Evolutionary conservation across 1,140 invertebrate genomes (phyloP).

Genomic region (Lucilia cuprina): DNA sequence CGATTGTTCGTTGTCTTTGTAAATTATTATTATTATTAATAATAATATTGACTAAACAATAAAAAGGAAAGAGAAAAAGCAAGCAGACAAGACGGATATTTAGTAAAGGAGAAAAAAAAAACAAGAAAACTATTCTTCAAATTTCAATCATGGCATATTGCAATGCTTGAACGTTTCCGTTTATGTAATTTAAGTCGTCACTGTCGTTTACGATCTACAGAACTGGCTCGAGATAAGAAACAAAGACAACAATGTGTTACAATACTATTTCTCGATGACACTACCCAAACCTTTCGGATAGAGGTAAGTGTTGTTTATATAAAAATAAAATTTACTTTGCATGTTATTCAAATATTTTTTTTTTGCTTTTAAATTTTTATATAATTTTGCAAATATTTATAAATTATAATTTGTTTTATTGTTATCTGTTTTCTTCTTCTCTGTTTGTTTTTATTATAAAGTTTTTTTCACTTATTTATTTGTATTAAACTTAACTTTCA

Average conservation of each 20-base stretch:
- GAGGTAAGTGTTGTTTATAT: conserved; percentile 72
- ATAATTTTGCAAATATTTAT: too few relatives aligned
- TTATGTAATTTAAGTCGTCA: conserved; percentile 86
- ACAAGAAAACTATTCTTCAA: not conserved
- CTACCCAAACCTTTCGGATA: conserved; percentile 91
- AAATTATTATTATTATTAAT: too few relatives aligned
- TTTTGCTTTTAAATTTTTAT: not conserved
- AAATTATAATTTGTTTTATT: too few relatives aligned
- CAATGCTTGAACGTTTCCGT: conserved; percentile 62
- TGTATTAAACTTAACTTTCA: not conserved
- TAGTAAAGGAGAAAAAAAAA: not conserved
- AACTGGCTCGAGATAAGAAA: conserved; percentile 82
- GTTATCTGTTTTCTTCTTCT: too few relatives aligned
- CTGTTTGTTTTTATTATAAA: too few relatives aligned
- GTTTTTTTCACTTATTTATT: too few relatives aligned
- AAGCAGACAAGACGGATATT: too few relatives aligned
- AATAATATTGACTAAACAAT: too few relatives aligned
- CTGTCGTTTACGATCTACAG: conserved; percentile 91
- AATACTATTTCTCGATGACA: conserved; percentile 93
- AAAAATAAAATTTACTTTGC: not conserved
- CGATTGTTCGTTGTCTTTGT: too few relatives aligned
- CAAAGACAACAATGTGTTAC: conserved; percentile 83
- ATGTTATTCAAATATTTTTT: not conserved
- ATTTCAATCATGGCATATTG: conserved; percentile 52
- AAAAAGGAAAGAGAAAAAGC: too few relatives aligned